Evolutionary conservation across 1,140 invertebrate genomes (phyloP).

Genomic region (Aphaenogaster rudis): DNA sequence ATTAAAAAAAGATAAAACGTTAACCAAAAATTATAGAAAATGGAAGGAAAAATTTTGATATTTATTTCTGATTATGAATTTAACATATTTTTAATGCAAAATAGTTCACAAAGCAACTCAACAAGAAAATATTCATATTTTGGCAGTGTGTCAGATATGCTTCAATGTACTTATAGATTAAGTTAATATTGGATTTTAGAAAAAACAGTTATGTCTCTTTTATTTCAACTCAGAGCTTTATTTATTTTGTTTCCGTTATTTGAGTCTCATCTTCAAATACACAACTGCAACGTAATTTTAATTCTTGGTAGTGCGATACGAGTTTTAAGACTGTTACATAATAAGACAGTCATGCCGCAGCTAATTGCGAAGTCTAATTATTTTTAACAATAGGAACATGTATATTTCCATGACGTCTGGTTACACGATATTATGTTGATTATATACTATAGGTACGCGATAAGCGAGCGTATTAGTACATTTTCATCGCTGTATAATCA

Average conservation of each 20-base stretch:
- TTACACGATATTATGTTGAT: conserved; percentile 23
- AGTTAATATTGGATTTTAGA: neutral
- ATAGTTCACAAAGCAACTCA: neutral
- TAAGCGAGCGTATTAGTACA: neutral
- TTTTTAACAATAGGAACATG: neutral
- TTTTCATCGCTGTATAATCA: neutral
- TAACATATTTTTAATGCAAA: neutral
- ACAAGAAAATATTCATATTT: neutral
- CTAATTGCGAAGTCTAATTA: conserved; percentile 41
- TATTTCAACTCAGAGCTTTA: neutral
- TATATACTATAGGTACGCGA: neutral
- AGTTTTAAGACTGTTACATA: neutral
- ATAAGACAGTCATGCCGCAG: neutral
- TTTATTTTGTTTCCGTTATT: neutral
- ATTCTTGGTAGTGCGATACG: neutral
- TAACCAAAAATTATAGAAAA: neutral
- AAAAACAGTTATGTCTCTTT: neutral
- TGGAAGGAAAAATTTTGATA: neutral
- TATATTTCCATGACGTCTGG: neutral
- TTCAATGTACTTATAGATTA: neutral
- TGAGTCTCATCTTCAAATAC: neutral
- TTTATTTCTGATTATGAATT: neutral
- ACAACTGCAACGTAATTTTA: neutral
- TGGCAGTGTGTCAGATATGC: neutral
- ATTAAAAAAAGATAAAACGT: neutral